Base-by-base conservation (phyloP, 1,140 invertebrate genomes). In the Drosophila ambigua region DNA sequence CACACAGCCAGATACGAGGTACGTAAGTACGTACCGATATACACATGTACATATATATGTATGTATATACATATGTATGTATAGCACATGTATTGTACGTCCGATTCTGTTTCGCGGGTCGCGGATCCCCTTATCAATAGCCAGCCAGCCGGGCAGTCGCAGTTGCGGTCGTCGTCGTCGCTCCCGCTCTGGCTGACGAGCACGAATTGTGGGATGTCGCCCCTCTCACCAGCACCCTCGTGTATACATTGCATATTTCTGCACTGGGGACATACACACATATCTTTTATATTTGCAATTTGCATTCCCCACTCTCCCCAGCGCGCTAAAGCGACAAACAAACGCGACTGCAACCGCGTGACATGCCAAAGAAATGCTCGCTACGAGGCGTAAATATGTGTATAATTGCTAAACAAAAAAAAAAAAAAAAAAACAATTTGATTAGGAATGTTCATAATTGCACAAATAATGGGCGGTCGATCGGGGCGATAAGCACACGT, bases 281-380 rank as follows among this genome's bases (percentile, higher is more conserved):
- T 73, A 79, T 58, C 58, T 79, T 61, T 51, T 43, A 43, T 55
- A 66, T 46, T 50, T 52, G 44, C 67, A 69, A 71, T 71, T 71
- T 69, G 67, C 67, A 69, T 71, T 71, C 65, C 51, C 57, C 51
- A 28, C 6, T 28, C 26, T 0, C 51, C 55, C 5, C 61, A 41
- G 41, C 28, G 41, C 62, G 49, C 62, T 58, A 26, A 26, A 15
- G 59, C 67, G 59, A 55, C 78, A 81, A 77, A 77, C 58, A 69
- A 76, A 63, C 39, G 52, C 68, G 48, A 73, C 58, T 51, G 35
- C 71, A 46, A 52, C 72, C 72, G 59, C 80, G 79, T 83, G 79
- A 83, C 79, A 83, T 79, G 77, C 76, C 77, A 85, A 80, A 80
- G 73, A 73, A 77, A 84, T 63, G 58, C 60, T 57, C 58, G 73